These are phyloP conservation scores for Minunthozetes semirufus DNA, from an alignment of 2,888 invertebrate species.

Conservation along the genomic window DNA sequence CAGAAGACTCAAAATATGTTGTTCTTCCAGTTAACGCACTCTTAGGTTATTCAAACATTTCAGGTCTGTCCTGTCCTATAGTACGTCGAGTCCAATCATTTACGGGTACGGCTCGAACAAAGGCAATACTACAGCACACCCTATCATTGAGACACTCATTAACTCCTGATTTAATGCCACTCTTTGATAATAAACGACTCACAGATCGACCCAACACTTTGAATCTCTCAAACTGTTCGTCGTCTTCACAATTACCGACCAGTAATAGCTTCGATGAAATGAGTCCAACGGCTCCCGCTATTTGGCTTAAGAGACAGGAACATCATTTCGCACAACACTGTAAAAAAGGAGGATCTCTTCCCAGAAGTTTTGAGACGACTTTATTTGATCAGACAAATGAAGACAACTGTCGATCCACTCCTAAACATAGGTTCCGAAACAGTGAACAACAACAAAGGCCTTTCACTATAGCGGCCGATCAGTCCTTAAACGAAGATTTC, in stretches of 20 bases:
- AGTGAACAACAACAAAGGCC: conserved; percentile 55
- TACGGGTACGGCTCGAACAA: conserved; percentile 42
- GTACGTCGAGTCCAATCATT: conserved; percentile 44
- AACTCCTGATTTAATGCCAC: conserved; percentile 18
- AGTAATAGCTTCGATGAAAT: conserved; percentile 44
- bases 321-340: conserved; percentile 59
- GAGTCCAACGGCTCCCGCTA: conserved; percentile 60
- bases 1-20: conserved; percentile 32
- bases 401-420: neutral
- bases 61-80: conserved; percentile 34
- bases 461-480: conserved; percentile 65
- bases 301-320: conserved; percentile 65
- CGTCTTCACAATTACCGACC: conserved; percentile 31
- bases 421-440: neutral
- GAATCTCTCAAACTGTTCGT: conserved; percentile 18
- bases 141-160: conserved; percentile 39
- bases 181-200: neutral
- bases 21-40: conserved; percentile 13
- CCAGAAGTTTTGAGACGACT: conserved; percentile 62
- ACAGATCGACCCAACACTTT: conserved; percentile 5
- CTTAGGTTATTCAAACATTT: neutral
- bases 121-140: conserved; percentile 40
- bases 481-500: conserved; percentile 56
- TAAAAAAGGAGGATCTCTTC: conserved; percentile 68
- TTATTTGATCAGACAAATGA: conserved; percentile 9